Conservation (phyloP, 1,140 invertebrate species). For the honey bee (Apis mellifera) region DNA sequence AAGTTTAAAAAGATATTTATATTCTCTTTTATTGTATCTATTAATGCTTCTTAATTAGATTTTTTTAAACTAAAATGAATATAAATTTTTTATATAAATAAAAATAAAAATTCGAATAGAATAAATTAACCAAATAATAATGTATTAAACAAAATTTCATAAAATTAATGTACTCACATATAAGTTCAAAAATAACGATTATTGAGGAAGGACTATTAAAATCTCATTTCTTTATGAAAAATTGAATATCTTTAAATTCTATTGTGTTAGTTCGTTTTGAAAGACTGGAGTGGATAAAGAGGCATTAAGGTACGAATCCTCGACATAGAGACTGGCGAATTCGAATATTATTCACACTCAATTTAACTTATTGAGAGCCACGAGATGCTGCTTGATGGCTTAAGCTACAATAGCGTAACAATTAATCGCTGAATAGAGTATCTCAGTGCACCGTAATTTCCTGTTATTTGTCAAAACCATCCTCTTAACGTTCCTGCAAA, state of each 20-base stretch:
- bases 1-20: no score
- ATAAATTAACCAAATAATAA: neutral
- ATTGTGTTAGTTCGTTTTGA: constrained; percentile 32
- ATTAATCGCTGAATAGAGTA: constrained; percentile 69
- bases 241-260: constrained; percentile 14
- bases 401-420: constrained; percentile 67
- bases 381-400: constrained; percentile 55
- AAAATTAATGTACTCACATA: neutral
- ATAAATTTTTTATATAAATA: no score
- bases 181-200: neutral
- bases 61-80: no score
- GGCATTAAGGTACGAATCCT: constrained; percentile 61
- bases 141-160: neutral
- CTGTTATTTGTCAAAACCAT: constrained; percentile 62
- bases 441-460: constrained; percentile 47
- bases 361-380: constrained; percentile 69
- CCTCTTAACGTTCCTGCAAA: neutral
- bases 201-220: neutral
- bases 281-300: constrained; percentile 51
- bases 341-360: constrained; percentile 72
- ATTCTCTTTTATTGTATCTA: neutral
- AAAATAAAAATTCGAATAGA: no score
- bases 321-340: constrained; percentile 51
- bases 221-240: constrained; percentile 26
- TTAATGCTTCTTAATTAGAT: neutral